Base-by-base conservation (phyloP, 1,140 invertebrate genomes). In the Eurosta solidaginis region DNA sequence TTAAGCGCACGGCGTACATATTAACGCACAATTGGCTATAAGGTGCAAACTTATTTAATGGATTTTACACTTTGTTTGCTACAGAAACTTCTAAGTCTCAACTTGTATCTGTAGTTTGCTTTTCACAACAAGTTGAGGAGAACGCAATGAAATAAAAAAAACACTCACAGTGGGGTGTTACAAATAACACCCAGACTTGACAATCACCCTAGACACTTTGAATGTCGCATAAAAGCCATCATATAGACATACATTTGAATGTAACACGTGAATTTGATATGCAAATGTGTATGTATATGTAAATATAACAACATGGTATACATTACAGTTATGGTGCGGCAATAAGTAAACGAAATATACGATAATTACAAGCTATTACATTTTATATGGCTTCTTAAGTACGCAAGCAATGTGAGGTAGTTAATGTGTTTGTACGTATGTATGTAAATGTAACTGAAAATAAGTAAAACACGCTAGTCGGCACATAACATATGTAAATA, bases 111-210 rank as follows among this genome's bases (percentile, higher is more conserved):
- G n/a, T 20, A 0, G 1, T 4, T 20, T 27, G 20, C 20, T 68
- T 40, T 68, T 68, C 59, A 68, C 17, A 68, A 68, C 40, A 42
- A 68, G 59, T 33, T 29, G 17, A 68, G 33, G 59, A 33, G 33
- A 17, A 68, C 29, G 59, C 59, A 68, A 22, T 68, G 59, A 68
- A 68, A 68, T 68, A 68, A 68, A 63, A 68, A 42, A 68, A n/a
- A n/a, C n/a, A 29, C 59, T n/a, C 59, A 68, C 59, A 68, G 59
- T 68, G 59, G 59, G 59, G 59, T 68, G 59, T 68, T 68, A 33
- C 59, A 40, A 68, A 29, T 68, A 68, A 68, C 59, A 68, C 59
- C n/a, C n/a, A 36, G 33, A 36, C 59, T 68, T 68, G 59, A 68
- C 59, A 68, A 29, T 68, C 36, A 42, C 33, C 59, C 59, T 22